Percentiles rank a stretch among this genome's conserved stretches.
phyloP scores from a whole-genome alignment of 2,797 vertebrate genomes.

The Urocyon cinereoargenteus region DNA sequence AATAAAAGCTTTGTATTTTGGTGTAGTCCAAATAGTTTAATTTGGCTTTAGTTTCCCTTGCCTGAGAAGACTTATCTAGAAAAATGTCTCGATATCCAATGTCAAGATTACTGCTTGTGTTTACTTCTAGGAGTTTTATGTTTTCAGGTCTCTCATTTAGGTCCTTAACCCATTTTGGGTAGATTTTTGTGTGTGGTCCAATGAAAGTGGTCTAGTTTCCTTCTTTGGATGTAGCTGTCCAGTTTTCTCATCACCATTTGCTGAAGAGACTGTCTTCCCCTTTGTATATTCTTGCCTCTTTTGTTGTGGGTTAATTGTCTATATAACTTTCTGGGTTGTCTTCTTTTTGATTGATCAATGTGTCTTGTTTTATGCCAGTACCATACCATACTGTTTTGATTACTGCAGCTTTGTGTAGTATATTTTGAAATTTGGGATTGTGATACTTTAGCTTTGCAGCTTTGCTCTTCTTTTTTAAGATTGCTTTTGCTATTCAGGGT shows the following conservation, averaged over 20 bases:
- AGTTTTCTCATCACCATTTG: background rate
- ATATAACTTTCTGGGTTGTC: background rate
- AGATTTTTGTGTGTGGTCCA: background rate
- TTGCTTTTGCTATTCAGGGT: background rate
- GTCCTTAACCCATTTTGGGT: background rate
- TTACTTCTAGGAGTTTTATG: background rate
- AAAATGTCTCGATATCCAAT: background rate
- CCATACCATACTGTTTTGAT: background rate
- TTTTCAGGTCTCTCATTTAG: background rate
- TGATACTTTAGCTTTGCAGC: background rate
- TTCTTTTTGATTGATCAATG: background rate
- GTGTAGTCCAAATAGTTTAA: background rate
- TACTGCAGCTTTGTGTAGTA: background rate
- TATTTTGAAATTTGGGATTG: background rate
- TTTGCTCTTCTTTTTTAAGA: background rate
- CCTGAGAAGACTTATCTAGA: background rate
- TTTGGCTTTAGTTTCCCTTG: background rate
- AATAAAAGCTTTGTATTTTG: background rate
- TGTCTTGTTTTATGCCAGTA: background rate
- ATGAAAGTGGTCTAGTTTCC: background rate
- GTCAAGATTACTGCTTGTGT: background rate
- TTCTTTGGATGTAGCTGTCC: background rate
- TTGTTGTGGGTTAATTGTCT: background rate
- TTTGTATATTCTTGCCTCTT: background rate
- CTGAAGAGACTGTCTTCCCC: background rate